These are phyloP conservation scores for Apeira syringaria DNA, from an alignment of 2,888 invertebrate species.

Conservation along the genomic window DNA sequence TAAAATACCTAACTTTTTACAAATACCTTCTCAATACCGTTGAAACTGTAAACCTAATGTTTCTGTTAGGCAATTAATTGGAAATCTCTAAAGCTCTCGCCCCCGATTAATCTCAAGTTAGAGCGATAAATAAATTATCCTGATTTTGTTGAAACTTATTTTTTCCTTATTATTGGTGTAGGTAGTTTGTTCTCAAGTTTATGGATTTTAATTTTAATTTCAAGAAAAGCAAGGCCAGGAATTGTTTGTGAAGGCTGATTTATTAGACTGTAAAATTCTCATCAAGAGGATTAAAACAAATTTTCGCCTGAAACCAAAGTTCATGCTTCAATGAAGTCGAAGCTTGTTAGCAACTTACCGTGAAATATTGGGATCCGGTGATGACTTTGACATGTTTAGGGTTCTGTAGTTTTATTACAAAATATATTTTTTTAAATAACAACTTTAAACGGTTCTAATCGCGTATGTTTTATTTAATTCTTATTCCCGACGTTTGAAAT, in stretches of 20 bases:
- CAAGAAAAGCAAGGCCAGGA: constrained; percentile 4
- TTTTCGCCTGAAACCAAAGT: constrained; percentile 27
- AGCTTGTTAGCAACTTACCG: constrained; percentile 13
- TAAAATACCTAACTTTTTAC: constrained; percentile 30
- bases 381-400: constrained; percentile 3
- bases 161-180: constrained; percentile 1
- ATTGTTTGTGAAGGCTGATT: constrained; percentile 19
- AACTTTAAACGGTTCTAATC: too few relatives aligned
- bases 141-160: constrained; percentile 14
- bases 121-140: constrained; percentile 21
- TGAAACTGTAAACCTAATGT: constrained; percentile 3
- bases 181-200: constrained; percentile 2
- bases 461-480: too few relatives aligned
- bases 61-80: constrained; percentile 11
- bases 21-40: not conserved
- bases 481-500: too few relatives aligned
- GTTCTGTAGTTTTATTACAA: too few relatives aligned
- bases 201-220: constrained; percentile 13
- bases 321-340: constrained; percentile 13
- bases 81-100: constrained; percentile 5
- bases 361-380: constrained; percentile 2
- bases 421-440: too few relatives aligned
- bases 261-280: constrained; percentile 25
- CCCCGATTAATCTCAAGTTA: constrained; percentile 6
- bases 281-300: constrained; percentile 27